phyloP scores from a whole-genome alignment of 2,113 vertebrate species.

The Protobothrops flavoviridis region DNA sequence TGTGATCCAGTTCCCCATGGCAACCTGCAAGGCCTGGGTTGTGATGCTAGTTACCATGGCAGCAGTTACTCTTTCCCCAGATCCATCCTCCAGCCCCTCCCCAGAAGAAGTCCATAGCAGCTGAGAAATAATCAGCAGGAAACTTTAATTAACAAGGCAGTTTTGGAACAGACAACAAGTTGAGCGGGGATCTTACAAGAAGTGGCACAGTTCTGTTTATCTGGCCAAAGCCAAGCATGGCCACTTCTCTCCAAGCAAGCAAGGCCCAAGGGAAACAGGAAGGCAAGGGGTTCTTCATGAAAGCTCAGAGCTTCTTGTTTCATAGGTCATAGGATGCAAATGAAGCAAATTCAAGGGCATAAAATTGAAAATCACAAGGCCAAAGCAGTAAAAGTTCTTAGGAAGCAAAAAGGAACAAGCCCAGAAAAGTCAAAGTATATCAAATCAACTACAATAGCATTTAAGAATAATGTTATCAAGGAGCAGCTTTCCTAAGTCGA shows the following conservation, averaged over 20 bases:
- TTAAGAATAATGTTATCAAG: neutral
- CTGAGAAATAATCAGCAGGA: conserved; percentile 8
- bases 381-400: neutral
- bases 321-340: neutral
- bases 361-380: neutral
- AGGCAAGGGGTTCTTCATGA: neutral
- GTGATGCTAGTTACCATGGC: conserved; percentile 8
- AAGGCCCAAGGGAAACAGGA: neutral
- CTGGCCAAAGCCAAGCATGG: neutral
- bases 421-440: neutral
- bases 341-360: neutral
- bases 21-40: neutral
- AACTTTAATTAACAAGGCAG: conserved; percentile 28
- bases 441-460: neutral
- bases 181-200: neutral
- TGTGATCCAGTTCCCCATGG: conserved; percentile 4
- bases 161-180: neutral
- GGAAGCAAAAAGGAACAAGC: neutral
- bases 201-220: neutral
- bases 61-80: neutral
- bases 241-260: neutral
- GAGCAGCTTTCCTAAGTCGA: neutral
- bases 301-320: neutral
- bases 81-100: neutral
- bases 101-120: neutral